Evolutionary conservation across 2,888 invertebrate genomes (phyloP), one percentile per base, ranked within the genome.

Genomic region (Mesorhabditis spiculigera): DNA sequence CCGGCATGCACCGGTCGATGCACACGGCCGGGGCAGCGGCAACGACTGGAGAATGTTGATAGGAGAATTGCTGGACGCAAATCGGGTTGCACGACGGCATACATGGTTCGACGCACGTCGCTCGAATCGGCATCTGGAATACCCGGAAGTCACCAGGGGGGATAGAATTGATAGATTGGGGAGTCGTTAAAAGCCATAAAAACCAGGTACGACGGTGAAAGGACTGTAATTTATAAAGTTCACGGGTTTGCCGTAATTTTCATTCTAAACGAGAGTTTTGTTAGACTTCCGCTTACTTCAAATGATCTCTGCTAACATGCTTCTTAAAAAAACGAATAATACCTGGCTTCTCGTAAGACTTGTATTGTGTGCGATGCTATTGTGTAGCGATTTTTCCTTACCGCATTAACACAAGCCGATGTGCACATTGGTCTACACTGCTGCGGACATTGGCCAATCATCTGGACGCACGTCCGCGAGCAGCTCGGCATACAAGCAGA

Each of bases 351-450:
- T 28, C 28, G 28, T 28, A 28, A 28, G 28, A 28, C 28, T 50
- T 50, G 8, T 50, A n/a, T 50, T 50, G 58, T 50, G 8, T 50
- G n/a, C n/a, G n/a, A 50, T 10, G 58, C 58, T n/a, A 10, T 13
- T 50, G 58, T 50, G 10, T 42, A 41, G 10, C 10, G 2, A 43
- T 43, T 3, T 68, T 64, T n/a, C 13, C 41, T 41, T 43, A 76
- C 67, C 66, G 76, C 75, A 4, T 71, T 69, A 5, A 78, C 78
- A 69, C 78, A 78, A 4, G 75, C 75, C 66, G 74, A 76, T 8
- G 78, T 78, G 67, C 78, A 78, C 78, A 78, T 78, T 62, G 78
- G 78, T 58, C 76, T 66, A 45, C 78, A 78, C 61, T 76, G 75
- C 63, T 72, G 73, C 2, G 78, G 78, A 45, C 78, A 78, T 28